Percentiles rank a stretch among this genome's conserved stretches.
phyloP scores from a whole-genome alignment of 1,140 invertebrate genomes.

The Bombus sylvicola region DNA sequence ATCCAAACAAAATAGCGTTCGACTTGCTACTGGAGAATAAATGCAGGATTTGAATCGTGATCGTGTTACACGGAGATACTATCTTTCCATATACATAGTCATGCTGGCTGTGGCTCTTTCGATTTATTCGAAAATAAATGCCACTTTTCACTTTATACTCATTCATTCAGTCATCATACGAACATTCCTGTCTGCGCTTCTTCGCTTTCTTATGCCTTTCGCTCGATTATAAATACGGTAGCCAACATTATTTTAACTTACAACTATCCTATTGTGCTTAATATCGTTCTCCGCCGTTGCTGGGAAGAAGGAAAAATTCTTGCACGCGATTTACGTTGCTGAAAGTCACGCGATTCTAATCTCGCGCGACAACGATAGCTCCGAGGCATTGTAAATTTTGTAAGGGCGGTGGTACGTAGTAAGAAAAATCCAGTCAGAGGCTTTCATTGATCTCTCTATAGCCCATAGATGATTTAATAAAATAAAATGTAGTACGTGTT shows the following conservation, averaged over 20 bases:
- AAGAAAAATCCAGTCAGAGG: too few relatives aligned
- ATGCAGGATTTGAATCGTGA: background rate
- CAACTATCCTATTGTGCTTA: background rate
- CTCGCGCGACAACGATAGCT: background rate
- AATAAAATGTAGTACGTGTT: too few relatives aligned
- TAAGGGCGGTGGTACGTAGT: too few relatives aligned
- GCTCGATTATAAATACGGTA: background rate
- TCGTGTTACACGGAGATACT: background rate
- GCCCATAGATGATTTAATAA: too few relatives aligned
- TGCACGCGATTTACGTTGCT: background rate
- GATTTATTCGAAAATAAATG: background rate
- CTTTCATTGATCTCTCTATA: too few relatives aligned
- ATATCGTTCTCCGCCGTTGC: background rate
- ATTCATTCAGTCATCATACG: background rate
- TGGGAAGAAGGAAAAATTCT: background rate
- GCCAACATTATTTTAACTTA: background rate
- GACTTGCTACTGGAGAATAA: background rate
- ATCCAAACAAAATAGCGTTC: background rate
- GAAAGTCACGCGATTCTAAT: background rate
- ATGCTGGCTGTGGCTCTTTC: background rate
- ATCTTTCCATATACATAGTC: constrained; percentile 6
- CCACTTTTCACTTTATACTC: background rate
- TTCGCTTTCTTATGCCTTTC: constrained; percentile 29
- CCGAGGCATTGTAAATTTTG: too few relatives aligned
- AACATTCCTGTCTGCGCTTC: background rate